These are phyloP conservation scores for Geococcyx californianus DNA, from an alignment of 2,113 vertebrate species.

Conservation along the genomic window DNA sequence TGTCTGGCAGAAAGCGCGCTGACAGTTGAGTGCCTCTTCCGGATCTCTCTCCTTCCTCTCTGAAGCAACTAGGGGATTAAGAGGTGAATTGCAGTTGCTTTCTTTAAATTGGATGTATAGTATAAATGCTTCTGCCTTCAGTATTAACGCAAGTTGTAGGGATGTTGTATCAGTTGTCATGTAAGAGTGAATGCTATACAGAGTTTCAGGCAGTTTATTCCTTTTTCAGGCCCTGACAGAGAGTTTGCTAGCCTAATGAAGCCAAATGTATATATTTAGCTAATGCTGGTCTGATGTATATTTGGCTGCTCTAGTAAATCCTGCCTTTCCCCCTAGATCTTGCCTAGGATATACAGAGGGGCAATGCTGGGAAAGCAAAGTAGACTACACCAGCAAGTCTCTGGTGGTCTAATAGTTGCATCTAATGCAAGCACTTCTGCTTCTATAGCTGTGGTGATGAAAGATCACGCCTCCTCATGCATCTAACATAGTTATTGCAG, in stretches of 20 bases:
- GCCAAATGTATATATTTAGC: background rate
- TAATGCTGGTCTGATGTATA: background rate
- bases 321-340: background rate
- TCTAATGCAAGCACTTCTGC: background rate
- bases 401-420: background rate
- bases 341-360: background rate
- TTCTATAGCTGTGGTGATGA: background rate
- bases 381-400: background rate
- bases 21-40: background rate
- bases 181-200: background rate
- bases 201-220: background rate
- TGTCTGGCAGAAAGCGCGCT: background rate
- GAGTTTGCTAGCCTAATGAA: background rate
- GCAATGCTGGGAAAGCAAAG: background rate
- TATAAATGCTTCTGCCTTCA: background rate
- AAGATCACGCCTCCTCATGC: background rate
- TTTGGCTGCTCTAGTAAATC: conserved; percentile 17
- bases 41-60: background rate
- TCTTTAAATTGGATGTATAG: background rate
- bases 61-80: background rate
- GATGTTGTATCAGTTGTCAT: background rate
- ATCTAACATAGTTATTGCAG: background rate
- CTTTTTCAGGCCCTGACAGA: background rate
- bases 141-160: background rate
- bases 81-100: background rate